phyloP scores from a whole-genome alignment of 1,140 invertebrate genomes.

The Philopotamus ludificatus region DNA sequence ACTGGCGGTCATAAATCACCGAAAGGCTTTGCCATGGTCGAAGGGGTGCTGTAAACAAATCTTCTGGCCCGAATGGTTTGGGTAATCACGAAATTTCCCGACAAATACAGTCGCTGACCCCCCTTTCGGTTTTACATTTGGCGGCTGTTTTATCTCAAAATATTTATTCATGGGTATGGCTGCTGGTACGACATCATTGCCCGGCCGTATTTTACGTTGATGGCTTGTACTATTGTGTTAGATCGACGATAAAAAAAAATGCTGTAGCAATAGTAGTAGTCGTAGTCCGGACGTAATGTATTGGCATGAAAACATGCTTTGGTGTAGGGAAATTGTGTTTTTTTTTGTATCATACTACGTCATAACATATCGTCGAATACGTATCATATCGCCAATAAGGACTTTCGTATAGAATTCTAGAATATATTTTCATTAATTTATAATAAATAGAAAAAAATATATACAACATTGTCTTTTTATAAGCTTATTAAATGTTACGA shows the following conservation, averaged over 20 bases:
- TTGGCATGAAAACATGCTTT: too few species aligned
- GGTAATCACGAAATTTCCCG: not conserved
- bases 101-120: not conserved
- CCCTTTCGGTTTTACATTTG: slow-evolving; percentile 4
- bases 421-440: too few species aligned
- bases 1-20: slow-evolving; percentile 28
- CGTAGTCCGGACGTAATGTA: too few species aligned
- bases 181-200: not conserved
- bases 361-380: too few species aligned
- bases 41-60: slow-evolving; percentile 31
- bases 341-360: too few species aligned
- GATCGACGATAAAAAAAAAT: not conserved
- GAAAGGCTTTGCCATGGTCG: slow-evolving; percentile 30
- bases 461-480: too few species aligned
- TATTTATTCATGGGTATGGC: slow-evolving; percentile 13
- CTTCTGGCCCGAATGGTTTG: not conserved
- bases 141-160: slow-evolving; percentile 1
- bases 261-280: too few species aligned
- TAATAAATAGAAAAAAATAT: too few species aligned
- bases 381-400: too few species aligned
- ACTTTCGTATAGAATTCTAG: too few species aligned
- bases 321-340: too few species aligned
- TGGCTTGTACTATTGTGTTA: not conserved
- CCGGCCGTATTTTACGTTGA: not conserved
- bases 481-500: too few species aligned